Conservation (phyloP, 1,140 invertebrate species). For the Mya arenaria region DNA sequence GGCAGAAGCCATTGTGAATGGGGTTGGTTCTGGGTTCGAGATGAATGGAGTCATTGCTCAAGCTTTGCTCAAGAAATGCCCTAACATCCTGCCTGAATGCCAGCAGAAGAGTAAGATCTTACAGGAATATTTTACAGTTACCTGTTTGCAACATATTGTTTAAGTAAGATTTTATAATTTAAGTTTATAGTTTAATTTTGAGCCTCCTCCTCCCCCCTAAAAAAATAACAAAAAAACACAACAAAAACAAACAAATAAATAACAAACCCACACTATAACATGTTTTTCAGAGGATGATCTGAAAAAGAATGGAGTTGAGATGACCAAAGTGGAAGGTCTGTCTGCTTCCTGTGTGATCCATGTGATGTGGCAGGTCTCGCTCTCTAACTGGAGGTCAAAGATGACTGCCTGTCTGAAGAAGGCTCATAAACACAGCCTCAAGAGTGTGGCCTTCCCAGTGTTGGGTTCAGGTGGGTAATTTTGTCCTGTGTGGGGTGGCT, state of each 20-base stretch:
- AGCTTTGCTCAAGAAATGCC: slow-evolving; percentile 50
- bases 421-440: slow-evolving; percentile 20
- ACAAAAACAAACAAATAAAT: too few relatives aligned
- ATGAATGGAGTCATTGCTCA: slow-evolving; percentile 49
- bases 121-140: too few relatives aligned
- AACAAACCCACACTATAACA: too few relatives aligned
- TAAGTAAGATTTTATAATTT: too few relatives aligned
- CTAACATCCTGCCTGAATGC: slow-evolving; percentile 49
- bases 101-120: slow-evolving; percentile 43
- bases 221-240: too few relatives aligned
- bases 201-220: too few relatives aligned
- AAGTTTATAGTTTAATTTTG: too few relatives aligned
- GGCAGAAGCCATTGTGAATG: slow-evolving; percentile 36
- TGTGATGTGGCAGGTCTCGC: slow-evolving; percentile 28
- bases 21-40: slow-evolving; percentile 48
- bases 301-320: slow-evolving; percentile 33
- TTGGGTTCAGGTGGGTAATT: slow-evolving; percentile 31
- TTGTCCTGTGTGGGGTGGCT: slow-evolving; percentile 11
- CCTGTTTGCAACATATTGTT: too few relatives aligned
- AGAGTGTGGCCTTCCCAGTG: slow-evolving; percentile 36
- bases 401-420: slow-evolving; percentile 38
- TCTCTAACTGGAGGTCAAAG: slow-evolving; percentile 34
- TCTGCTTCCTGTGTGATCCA: slow-evolving; percentile 26
- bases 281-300: slow-evolving; percentile 22
- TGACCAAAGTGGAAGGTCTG: slow-evolving; percentile 39